phyloP scores from a whole-genome alignment of 2,888 invertebrate genomes.

The Drosophila hawaiiensis region DNA sequence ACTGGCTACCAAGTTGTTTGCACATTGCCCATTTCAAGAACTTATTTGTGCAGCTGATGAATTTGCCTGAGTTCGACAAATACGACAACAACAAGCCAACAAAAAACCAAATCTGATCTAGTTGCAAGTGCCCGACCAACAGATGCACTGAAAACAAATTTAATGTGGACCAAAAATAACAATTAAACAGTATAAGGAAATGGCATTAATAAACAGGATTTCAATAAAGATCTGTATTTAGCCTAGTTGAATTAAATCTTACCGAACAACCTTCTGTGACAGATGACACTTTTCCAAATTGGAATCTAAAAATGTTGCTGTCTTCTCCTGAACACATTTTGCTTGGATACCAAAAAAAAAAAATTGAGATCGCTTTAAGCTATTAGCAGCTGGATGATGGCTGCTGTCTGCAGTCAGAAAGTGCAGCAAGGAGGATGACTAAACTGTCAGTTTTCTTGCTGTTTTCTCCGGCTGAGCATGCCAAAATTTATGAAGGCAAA shows the following conservation, averaged over 20 bases:
- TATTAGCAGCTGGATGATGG: constrained; percentile 56
- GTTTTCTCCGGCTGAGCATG: constrained; percentile 51
- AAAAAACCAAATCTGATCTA: not conserved
- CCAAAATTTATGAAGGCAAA: constrained; percentile 68
- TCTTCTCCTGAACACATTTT: not conserved
- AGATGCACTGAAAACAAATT: not conserved
- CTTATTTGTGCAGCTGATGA: constrained; percentile 58
- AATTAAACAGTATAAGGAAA: not conserved
- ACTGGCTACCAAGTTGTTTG: constrained; percentile 35
- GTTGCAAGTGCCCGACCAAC: not conserved
- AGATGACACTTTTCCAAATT: not conserved
- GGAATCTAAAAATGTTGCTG: not conserved
- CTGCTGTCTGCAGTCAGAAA: not conserved
- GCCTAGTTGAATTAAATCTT: not conserved
- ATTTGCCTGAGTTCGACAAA: constrained; percentile 42
- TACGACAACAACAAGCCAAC: constrained; percentile 3
- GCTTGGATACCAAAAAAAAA: not conserved
- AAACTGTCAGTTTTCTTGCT: constrained; percentile 70
- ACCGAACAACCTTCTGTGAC: not conserved
- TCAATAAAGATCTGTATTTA: not conserved
- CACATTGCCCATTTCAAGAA: constrained; percentile 38
- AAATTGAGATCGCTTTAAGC: constrained; percentile 42
- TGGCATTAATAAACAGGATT: not conserved
- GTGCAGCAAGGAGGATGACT: constrained; percentile 17
- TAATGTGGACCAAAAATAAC: not conserved